Percentiles rank a stretch among this genome's conserved stretches.
phyloP scores from a whole-genome alignment of 2,888 invertebrate genomes.

The Parnassius smintheus region DNA sequence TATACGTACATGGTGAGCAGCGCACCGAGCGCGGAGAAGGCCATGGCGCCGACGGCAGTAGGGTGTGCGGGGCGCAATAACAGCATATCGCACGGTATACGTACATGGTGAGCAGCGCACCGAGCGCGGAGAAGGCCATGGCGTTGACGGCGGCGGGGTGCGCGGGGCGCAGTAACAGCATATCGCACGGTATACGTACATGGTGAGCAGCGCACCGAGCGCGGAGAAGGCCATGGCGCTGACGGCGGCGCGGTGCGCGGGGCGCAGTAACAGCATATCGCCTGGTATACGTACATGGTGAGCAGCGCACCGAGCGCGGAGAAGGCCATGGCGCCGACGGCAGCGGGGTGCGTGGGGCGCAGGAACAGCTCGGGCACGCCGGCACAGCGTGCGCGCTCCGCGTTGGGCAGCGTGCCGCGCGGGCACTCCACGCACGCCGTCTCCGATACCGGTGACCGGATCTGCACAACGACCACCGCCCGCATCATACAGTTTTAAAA shows the following conservation, averaged over 20 bases:
- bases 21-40: no score
- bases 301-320: slow-evolving; percentile 91
- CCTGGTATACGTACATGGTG: slow-evolving; percentile 73
- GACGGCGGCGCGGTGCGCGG: no score
- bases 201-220: slow-evolving; percentile 90
- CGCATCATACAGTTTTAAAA: neutral
- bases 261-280: no score
- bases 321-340: slow-evolving; percentile 94
- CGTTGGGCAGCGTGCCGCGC: slow-evolving; percentile 90
- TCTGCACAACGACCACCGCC: slow-evolving; percentile 65
- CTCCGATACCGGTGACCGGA: slow-evolving; percentile 88
- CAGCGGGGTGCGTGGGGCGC: slow-evolving; percentile 90
- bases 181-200: slow-evolving; percentile 58
- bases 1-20: no score
- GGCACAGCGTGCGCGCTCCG: slow-evolving; percentile 85
- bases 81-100: no score
- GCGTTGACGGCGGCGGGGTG: no score
- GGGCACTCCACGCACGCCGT: slow-evolving; percentile 91
- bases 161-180: no score
- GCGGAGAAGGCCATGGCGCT: slow-evolving; percentile 49
- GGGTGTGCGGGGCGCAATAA: no score
- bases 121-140: no score
- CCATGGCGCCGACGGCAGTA: no score
- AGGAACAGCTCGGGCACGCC: slow-evolving; percentile 91
- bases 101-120: no score